phyloP scores from a whole-genome alignment of 2,113 vertebrate genomes.

The Terrapene triunguis region DNA sequence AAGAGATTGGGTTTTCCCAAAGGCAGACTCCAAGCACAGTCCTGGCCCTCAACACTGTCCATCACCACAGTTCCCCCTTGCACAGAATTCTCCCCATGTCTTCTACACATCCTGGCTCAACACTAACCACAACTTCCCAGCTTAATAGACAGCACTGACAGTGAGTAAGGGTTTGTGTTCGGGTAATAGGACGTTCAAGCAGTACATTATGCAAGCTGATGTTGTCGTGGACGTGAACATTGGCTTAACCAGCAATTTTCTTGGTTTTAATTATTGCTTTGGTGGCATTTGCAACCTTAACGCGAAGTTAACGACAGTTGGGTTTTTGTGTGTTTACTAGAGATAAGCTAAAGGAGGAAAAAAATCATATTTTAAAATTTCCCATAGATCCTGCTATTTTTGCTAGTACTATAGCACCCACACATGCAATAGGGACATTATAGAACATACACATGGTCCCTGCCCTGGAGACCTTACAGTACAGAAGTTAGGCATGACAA shows the following conservation, averaged over 20 bases:
- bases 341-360: background rate
- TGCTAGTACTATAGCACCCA: constrained; percentile 13
- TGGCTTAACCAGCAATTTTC: background rate
- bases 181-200: accelerated
- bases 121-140: background rate
- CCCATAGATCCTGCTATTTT: constrained; percentile 37
- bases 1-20: background rate
- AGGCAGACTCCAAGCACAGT: background rate
- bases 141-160: background rate
- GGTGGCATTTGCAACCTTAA: background rate
- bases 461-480: constrained; percentile 43
- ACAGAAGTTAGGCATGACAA: constrained; percentile 51
- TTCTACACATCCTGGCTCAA: background rate
- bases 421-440: constrained; percentile 22
- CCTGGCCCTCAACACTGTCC: background rate
- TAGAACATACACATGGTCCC: constrained; percentile 41
- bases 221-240: background rate
- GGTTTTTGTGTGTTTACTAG: background rate
- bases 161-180: background rate
- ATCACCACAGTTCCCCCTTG: background rate
- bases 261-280: background rate
- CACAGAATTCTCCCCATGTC: accelerated
- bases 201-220: accelerated
- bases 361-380: background rate
- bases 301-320: background rate